These are phyloP conservation scores for Rattus norvegicus DNA, from an alignment of 2,113 vertebrate species.

Conservation along the genomic window GRCr8 NC_086020.1:124664501-124665000, in stretches of 20 bases:
- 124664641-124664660: neutral
- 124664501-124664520: neutral
- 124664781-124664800: neutral
- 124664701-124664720: neutral
- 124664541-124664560: neutral
- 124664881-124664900: neutral
- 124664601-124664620: neutral
- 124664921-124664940: neutral
- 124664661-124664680: neutral
- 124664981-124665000: neutral
- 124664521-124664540: neutral
- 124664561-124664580: neutral
- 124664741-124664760: neutral
- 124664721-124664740: neutral
- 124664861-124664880: neutral
- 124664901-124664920: neutral
- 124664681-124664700: neutral
- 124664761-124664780: neutral
- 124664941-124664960: neutral
- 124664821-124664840: neutral
- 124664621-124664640: neutral
- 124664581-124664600: neutral
- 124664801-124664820: neutral
- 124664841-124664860: neutral
- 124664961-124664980: neutral